Evolutionary conservation across 2,797 vertebrate genomes (phyloP).

Genomic region (Dendrocincla tyrannina): DNA sequence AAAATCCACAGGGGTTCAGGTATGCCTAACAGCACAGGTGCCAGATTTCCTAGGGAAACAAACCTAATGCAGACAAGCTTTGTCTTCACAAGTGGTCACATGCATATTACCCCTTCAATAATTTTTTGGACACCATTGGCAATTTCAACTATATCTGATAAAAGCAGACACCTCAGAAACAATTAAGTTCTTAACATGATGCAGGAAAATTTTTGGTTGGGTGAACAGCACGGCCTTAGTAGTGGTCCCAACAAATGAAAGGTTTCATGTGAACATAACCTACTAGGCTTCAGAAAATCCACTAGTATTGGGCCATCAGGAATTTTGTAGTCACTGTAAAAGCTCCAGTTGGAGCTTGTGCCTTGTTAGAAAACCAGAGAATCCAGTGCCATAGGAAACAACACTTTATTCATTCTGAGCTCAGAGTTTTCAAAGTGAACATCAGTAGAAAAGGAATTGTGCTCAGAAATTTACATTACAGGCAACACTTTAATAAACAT

Average conservation of each 20-base stretch:
- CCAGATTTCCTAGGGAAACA: neutral
- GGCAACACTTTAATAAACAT: neutral
- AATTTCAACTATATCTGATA: neutral
- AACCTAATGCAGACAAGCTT: neutral
- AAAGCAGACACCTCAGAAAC: neutral
- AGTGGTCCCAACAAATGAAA: neutral
- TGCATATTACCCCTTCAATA: neutral
- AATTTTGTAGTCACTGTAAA: neutral
- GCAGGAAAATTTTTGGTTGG: neutral
- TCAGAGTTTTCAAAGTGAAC: neutral
- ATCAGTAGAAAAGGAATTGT: neutral
- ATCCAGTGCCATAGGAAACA: neutral
- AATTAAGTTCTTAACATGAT: neutral
- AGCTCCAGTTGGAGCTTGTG: neutral
- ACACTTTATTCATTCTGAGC: neutral
- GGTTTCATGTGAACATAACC: neutral
- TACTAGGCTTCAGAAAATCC: neutral
- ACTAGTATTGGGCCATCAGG: neutral
- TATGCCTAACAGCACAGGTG: neutral
- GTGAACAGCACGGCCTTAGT: neutral
- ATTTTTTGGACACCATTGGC: neutral
- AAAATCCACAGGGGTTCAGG: neutral
- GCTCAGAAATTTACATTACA: neutral
- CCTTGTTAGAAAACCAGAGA: slow-evolving; percentile 21
- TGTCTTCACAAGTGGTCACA: neutral